phyloP scores from a whole-genome alignment of 2,113 vertebrate species.

The Agelaius phoeniceus region DNA sequence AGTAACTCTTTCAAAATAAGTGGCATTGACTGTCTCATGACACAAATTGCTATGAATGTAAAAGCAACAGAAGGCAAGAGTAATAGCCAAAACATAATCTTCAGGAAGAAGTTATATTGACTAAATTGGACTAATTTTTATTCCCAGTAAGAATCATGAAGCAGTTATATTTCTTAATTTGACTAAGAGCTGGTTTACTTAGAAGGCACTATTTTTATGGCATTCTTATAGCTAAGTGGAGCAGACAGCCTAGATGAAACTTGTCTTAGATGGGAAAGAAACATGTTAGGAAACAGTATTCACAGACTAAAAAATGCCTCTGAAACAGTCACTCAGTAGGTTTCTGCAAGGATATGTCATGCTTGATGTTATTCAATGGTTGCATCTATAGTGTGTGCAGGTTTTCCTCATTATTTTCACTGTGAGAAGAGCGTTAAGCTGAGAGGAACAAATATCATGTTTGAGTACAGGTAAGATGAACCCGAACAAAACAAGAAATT shows the following conservation, averaged over 20 bases:
- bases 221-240: not conserved
- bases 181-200: not conserved
- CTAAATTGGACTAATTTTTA: not conserved
- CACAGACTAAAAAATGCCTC: not conserved
- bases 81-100: not conserved
- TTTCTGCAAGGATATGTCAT: not conserved
- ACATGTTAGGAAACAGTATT: not conserved
- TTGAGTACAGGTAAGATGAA: not conserved
- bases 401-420: not conserved
- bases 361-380: not conserved
- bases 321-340: not conserved
- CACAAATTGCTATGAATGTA: not conserved
- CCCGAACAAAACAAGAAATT: not conserved
- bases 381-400: not conserved
- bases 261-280: not conserved
- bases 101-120: not conserved
- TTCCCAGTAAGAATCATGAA: not conserved
- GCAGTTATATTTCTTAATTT: not conserved
- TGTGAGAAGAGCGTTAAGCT: not conserved
- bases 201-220: not conserved
- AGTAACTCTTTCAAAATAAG: not conserved
- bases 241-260: not conserved
- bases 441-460: accelerated
- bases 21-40: not conserved
- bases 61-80: not conserved